Evolutionary conservation across 2,888 invertebrate species (phyloP), one percentile per base, ranked within the genome.

Genomic region (Pocota personata): DNA sequence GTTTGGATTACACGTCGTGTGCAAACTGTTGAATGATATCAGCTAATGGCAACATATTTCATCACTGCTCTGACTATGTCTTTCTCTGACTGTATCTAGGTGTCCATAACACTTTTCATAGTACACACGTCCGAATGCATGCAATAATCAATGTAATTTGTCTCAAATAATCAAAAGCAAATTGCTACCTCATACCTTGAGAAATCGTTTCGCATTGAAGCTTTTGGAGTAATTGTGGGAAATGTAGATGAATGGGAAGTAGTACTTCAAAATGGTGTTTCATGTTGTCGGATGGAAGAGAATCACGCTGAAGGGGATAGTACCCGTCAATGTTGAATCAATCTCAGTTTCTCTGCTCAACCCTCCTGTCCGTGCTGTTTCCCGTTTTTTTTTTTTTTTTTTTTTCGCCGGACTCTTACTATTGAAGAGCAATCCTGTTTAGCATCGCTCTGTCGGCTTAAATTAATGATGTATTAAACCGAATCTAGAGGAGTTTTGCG

Each of bases 381-480:
- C 24, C 14, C 2, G 14, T 8, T 5, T 12, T 21, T 3, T 27
- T 50, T 27, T 27, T 50, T 21, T 46, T 46, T 16, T 19, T 19
- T 67, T 30, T 48, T 57, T 48, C 7, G 14, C 32, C 1, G 10
- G 52, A 77, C 66, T 77, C 58, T 58, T 82, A 21, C 77, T 46
- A 77, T 77, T 71, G 77, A 82, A 71, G 64, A 77, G 35, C 62
- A 64, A 62, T 58, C 64, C 48, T 78, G 72, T 66, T 82, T 78
- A 66, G 79, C 67, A 83, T 73, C 83, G 72, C 66, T 79, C 79
- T 75, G 69, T 75, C 75, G 75, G 73, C 84, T 84, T 84, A 84
- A 84, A 84, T 84, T 84, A 84, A 84, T 84, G 83, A 79, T 84
- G 83, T 75, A 84, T 79, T 75, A 84, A 84, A 84, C 84, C 75